Evolutionary conservation across 2,888 invertebrate species (phyloP).

Genomic region (Artemia sinica): DNA sequence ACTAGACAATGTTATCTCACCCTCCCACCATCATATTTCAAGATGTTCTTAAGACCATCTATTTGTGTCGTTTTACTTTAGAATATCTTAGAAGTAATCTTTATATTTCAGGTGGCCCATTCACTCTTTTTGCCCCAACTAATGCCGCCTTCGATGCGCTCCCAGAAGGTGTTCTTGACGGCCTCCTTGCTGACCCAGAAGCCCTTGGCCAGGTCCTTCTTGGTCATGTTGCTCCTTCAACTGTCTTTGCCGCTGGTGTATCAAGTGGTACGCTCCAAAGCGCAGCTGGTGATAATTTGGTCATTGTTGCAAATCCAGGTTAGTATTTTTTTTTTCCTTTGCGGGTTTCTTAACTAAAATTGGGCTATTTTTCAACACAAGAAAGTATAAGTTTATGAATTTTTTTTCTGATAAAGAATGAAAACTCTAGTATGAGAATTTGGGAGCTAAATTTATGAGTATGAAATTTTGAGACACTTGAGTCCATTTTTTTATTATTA

Average conservation of each 20-base stretch:
- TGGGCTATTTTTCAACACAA: too few relatives aligned
- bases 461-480: too few relatives aligned
- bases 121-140: slow-evolving; percentile 24
- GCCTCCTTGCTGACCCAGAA: slow-evolving; percentile 20
- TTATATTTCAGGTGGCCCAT: slow-evolving; percentile 20
- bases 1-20: too few relatives aligned
- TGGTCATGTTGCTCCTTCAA: slow-evolving; percentile 23
- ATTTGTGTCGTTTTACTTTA: too few relatives aligned
- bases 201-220: slow-evolving; percentile 22
- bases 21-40: too few relatives aligned
- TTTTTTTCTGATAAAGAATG: too few relatives aligned
- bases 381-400: too few relatives aligned
- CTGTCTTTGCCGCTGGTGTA: slow-evolving; percentile 24
- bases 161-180: slow-evolving; percentile 18
- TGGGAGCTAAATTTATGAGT: too few relatives aligned
- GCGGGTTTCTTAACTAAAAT: too few relatives aligned
- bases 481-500: too few relatives aligned
- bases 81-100: too few relatives aligned
- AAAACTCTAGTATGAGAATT: too few relatives aligned
- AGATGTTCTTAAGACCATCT: neutral
- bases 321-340: neutral
- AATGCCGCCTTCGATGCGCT: slow-evolving; percentile 23
- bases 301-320: slow-evolving; percentile 7
- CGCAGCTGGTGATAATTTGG: neutral
- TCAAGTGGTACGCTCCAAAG: neutral